A percentile compares a stretch with the other conserved stretches of the same genome.
Conservation (phyloP, 2,888 invertebrate genomes). For the Nasonia oneida region DNA sequence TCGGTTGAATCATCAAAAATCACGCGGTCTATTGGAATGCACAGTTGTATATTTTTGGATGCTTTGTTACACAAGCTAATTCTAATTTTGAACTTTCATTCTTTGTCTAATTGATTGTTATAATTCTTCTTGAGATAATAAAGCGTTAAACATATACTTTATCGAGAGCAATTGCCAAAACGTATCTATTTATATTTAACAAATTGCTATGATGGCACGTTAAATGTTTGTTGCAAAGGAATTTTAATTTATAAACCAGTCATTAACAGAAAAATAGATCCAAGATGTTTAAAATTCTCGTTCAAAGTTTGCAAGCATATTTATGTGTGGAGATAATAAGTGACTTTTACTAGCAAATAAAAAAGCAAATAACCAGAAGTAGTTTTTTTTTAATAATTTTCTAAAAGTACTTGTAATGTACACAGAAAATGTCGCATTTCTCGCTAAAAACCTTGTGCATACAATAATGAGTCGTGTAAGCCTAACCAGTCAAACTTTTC, state of each 20-base stretch:
- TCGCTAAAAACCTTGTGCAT: not conserved
- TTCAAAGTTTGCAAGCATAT: not conserved
- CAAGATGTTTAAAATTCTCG: not conserved
- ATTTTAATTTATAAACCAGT: not conserved
- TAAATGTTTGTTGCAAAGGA: not conserved
- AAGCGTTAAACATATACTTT: not conserved
- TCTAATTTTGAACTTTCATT: not conserved
- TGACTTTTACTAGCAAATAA: not conserved
- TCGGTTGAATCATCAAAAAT: not conserved
- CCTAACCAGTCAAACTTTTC: not conserved
- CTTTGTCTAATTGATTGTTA: slow-evolving; percentile 4
- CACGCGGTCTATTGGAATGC: not conserved
- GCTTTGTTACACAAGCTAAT: not conserved
- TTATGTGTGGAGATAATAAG: not conserved
- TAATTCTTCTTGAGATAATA: not conserved
- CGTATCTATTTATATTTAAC: not conserved
- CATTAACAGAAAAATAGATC: not conserved
- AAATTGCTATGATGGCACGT: not conserved
- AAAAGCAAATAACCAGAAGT: not conserved
- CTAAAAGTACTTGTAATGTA: too few relatives aligned
- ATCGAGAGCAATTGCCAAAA: not conserved
- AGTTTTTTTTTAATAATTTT: not conserved
- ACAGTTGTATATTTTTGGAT: slow-evolving; percentile 7
- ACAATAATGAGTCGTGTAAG: not conserved
- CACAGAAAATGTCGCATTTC: not conserved